Percentiles rank a stretch among this genome's conserved stretches.
Conservation (phyloP, 2,113 vertebrate genomes). For the Amphiprion percula region DNA sequence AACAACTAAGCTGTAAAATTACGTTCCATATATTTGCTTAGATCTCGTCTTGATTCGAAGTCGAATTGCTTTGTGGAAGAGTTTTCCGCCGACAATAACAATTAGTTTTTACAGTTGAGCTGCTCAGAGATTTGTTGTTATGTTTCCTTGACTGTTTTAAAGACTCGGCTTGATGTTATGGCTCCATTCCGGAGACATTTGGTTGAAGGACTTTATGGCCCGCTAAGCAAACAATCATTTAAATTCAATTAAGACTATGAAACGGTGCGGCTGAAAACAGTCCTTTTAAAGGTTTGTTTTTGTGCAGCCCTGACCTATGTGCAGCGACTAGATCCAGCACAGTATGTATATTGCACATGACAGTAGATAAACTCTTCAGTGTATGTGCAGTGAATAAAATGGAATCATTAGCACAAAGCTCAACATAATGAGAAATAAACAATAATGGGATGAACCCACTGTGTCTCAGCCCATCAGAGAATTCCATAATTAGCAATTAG, state of each 20-base stretch:
- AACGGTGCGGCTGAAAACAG: constrained; percentile 64
- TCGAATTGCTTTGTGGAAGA: constrained; percentile 65
- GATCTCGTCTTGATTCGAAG: constrained; percentile 54
- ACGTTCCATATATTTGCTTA: constrained; percentile 61
- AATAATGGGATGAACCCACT: constrained; percentile 71
- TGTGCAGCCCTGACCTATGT: constrained; percentile 60
- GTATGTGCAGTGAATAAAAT: constrained; percentile 69
- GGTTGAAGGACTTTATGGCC: constrained; percentile 72
- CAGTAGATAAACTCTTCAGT: constrained; percentile 46
- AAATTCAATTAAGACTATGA: constrained; percentile 80
- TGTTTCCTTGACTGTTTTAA: constrained; percentile 76
- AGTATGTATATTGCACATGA: constrained; percentile 36
- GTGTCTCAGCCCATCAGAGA: constrained; percentile 65
- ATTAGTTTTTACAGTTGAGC: constrained; percentile 80
- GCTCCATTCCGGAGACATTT: constrained; percentile 68
- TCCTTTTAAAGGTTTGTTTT: constrained; percentile 71
- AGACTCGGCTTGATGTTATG: constrained; percentile 75
- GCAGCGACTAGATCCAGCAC: constrained; percentile 52
- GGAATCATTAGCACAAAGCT: constrained; percentile 64
- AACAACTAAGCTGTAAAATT: constrained; percentile 61
- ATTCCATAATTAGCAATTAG: constrained; percentile 80
- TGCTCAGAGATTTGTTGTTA: constrained; percentile 77
- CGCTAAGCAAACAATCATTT: constrained; percentile 80
- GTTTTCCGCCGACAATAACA: constrained; percentile 69
- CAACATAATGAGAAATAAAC: constrained; percentile 73